phyloP scores from a whole-genome alignment of 2,888 invertebrate genomes.

The Laspeyria flexula region DNA sequence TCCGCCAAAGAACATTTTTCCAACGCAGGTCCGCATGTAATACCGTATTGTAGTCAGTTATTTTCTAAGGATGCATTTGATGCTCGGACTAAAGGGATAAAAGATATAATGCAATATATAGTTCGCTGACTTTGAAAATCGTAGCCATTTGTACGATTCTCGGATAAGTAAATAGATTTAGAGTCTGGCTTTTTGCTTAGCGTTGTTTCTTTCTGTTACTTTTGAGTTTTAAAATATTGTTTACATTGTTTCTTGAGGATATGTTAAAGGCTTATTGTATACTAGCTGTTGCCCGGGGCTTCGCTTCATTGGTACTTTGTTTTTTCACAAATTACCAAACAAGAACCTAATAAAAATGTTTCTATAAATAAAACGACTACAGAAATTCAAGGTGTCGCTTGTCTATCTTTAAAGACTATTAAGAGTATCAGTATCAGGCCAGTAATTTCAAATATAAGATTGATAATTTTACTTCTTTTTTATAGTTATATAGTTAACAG shows the following conservation, averaged over 20 bases:
- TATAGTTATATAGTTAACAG: no score
- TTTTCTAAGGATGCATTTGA: constrained; percentile 53
- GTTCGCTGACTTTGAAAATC: constrained; percentile 25
- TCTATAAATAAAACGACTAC: no score
- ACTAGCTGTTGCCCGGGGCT: no score
- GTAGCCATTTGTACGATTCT: constrained; percentile 27
- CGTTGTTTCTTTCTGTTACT: neutral
- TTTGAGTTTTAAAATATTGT: neutral
- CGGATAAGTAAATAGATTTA: constrained; percentile 22
- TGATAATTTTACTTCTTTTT: no score
- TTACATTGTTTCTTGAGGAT: constrained; percentile 1
- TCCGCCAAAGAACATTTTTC: constrained; percentile 52
- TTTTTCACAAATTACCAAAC: no score
- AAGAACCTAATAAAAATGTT: no score
- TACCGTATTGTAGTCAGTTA: constrained; percentile 38
- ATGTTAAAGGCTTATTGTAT: no score
- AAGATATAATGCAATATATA: constrained; percentile 23
- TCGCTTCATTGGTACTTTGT: no score
- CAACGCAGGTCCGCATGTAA: constrained; percentile 40
- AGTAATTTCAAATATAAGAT: no score
- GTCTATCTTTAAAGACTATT: no score
- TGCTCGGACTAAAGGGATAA: constrained; percentile 35
- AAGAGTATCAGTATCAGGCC: no score
- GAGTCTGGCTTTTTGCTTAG: neutral
- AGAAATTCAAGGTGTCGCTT: no score